These are phyloP conservation scores for Beris morrisii DNA, from an alignment of 2,888 invertebrate genomes.

Conservation along the genomic window DNA sequence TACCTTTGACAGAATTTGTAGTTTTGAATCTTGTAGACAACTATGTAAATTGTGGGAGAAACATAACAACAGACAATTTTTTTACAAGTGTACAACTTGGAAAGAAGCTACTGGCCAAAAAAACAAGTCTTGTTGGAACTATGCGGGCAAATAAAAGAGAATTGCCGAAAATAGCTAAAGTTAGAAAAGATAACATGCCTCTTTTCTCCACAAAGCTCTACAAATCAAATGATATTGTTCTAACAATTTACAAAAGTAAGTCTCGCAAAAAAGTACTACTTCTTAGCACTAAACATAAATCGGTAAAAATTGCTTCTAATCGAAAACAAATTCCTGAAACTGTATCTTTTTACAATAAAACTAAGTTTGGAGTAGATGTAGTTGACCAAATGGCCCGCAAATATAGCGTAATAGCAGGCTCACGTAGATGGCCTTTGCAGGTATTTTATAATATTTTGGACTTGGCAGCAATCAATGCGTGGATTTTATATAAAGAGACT, in stretches of 20 bases:
- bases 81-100: constrained; percentile 33
- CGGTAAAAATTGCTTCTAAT: no score
- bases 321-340: background rate
- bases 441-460: constrained; percentile 35
- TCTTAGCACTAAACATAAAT: no score
- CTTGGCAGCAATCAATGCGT: constrained; percentile 34
- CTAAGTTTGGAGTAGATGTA: background rate
- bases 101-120: constrained; percentile 3
- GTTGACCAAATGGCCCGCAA: background rate
- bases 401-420: constrained; percentile 3
- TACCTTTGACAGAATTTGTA: constrained; percentile 40
- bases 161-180: no score
- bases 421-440: constrained; percentile 31
- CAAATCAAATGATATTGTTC: no score
- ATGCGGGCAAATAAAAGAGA: no score
- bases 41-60: constrained; percentile 41
- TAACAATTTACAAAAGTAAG: no score
- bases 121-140: no score
- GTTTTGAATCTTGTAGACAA: constrained; percentile 42
- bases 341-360: constrained; percentile 4
- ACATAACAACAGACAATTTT: constrained; percentile 43
- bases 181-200: no score
- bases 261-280: no score
- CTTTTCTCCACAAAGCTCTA: no score
- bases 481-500: constrained; percentile 33